Evolutionary conservation across 2,113 vertebrate genomes (phyloP), one percentile per base, ranked within the genome.

Genomic region (Psammodynastes pulverulentus): DNA sequence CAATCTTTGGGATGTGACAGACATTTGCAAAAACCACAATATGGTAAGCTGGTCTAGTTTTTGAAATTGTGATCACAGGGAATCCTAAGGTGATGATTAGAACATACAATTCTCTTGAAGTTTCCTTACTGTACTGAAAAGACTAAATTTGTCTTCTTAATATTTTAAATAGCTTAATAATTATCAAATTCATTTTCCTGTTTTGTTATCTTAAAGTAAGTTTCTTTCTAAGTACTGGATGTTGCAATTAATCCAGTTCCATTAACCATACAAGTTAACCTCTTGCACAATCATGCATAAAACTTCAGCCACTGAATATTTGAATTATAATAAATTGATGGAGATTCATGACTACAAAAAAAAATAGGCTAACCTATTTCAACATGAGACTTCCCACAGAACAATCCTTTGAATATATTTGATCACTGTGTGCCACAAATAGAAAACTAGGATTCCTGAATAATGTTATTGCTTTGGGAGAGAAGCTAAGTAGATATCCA

Each of bases 1-100:
- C 29, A 56, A 48, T 67, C 91, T 52, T 23, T 9, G 26, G 87
- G 91, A 89, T 48, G 53, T 92, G 87, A 92, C 43, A 92, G 91
- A 56, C 51, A 89, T 89, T 84, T 92, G 67, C 43, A 79, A 92
- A 92, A 89, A 87, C 51, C 56, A 56, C 87, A 92, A 29, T 51
- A 21, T 48, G 43, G 29, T 54, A 84, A 89, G 39, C 51, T 48
- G 67, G 51, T 89, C 17, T 53, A 84, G 26, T 84, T 87, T 67
- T 54, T 56, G 52, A 89, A 89, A 92, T 92, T 87, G 53, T 53
- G 51, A 84, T 84, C 91, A 89, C 67, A 84, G 23, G 87, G 43
- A 87, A 92, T 53, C 67, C 67, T 88, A 84, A 92, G 21, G 67
- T 49, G 29, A 84, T 92, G 39, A 89, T 92, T 92, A 48, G 26